phyloP scores from a whole-genome alignment of 1,140 invertebrate genomes.

The Platorchestia sp. region DNA sequence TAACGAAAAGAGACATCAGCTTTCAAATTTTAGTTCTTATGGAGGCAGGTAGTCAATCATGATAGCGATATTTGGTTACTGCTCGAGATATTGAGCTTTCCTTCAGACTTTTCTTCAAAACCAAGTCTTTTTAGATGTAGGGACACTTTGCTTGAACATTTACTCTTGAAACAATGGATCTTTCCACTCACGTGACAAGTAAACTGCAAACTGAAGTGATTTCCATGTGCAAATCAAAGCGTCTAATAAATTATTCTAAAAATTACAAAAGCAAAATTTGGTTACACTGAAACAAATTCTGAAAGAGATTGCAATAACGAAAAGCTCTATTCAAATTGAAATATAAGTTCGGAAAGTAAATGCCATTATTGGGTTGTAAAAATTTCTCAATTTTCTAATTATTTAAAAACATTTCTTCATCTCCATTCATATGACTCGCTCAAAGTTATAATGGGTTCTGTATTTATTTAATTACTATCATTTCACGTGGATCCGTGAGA shows the following conservation, averaged over 20 bases:
- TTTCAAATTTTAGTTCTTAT: neutral
- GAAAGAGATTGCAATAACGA: too few species aligned
- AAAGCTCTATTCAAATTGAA: too few species aligned
- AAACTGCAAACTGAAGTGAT: neutral
- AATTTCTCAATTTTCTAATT: neutral
- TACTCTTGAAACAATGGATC: neutral
- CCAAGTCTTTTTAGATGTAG: neutral
- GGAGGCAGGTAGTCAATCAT: neutral
- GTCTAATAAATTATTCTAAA: neutral
- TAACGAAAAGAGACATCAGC: conserved; percentile 4
- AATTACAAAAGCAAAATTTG: neutral
- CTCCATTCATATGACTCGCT: neutral
- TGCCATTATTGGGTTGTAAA: neutral
- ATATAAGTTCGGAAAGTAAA: neutral
- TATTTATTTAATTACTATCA: too few species aligned
- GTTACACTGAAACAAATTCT: too few species aligned
- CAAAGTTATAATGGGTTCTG: too few species aligned
- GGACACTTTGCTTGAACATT: neutral
- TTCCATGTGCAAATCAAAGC: neutral
- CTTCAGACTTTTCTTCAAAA: neutral
- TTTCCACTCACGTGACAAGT: neutral
- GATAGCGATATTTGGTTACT: neutral
- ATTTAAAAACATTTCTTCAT: neutral
- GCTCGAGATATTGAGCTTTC: neutral
- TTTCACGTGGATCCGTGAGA: too few species aligned